A percentile compares a stretch with the other conserved stretches of the same genome.
Evolutionary conservation across 2,888 invertebrate species (phyloP).

Genomic region (Crematogaster levior): DNA sequence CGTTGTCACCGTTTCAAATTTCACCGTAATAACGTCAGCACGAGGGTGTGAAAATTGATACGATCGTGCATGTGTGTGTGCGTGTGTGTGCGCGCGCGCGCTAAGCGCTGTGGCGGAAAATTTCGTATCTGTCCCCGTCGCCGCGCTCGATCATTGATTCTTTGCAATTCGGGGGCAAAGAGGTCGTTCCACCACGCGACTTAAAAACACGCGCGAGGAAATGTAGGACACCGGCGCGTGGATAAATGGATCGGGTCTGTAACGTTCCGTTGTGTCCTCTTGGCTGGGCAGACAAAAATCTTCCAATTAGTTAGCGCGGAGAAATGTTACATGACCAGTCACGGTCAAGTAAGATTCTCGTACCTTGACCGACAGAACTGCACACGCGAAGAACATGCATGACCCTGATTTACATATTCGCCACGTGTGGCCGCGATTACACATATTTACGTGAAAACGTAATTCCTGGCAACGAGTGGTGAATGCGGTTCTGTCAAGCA

Average conservation of each 20-base stretch:
- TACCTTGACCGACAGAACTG: conserved; percentile 60
- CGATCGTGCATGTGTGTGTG: neutral
- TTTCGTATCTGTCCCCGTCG: conserved; percentile 14
- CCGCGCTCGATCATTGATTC: conserved; percentile 22
- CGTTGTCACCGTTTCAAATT: conserved; percentile 72
- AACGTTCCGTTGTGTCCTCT: neutral
- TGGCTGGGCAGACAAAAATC: conserved; percentile 1
- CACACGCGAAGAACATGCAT: neutral
- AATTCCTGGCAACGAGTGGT: conserved; percentile 11
- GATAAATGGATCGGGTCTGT: neutral
- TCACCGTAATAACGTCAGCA: conserved; percentile 68
- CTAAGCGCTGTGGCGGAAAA: conserved; percentile 21
- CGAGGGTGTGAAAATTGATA: conserved; percentile 68
- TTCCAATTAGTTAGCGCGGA: conserved; percentile 8
- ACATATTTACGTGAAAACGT: conserved; percentile 47
- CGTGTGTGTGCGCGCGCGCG: neutral
- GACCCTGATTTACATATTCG: conserved; percentile 62
- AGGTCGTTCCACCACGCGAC: no score
- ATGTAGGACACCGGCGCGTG: neutral
- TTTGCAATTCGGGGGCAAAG: neutral
- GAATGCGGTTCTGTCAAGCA: conserved; percentile 64
- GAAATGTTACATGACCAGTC: conserved; percentile 28
- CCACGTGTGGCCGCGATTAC: neutral
- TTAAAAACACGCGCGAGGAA: neutral
- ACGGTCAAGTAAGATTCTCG: conserved; percentile 13